These are phyloP conservation scores for Tyrannus savana DNA, from an alignment of 2,113 vertebrate genomes.

Conservation along the genomic window DNA sequence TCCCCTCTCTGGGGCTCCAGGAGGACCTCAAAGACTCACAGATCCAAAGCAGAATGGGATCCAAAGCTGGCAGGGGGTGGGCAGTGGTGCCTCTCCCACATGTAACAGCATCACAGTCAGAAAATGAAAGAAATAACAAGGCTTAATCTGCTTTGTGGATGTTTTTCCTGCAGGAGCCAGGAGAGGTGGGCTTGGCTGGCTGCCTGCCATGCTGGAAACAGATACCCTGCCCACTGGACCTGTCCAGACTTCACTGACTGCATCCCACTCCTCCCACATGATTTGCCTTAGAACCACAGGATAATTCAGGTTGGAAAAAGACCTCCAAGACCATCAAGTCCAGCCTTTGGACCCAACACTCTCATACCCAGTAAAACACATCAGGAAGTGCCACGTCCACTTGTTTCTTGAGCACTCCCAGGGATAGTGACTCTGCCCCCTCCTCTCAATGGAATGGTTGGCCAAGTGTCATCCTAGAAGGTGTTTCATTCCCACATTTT, in stretches of 20 bases:
- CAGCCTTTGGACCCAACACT: background rate
- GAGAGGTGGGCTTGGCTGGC: background rate
- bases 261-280: background rate
- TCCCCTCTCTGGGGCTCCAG: background rate
- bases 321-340: background rate
- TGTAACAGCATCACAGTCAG: background rate
- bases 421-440: background rate
- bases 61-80: too few species aligned
- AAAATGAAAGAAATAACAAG: background rate
- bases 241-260: background rate
- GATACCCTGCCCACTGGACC: background rate
- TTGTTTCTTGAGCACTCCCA: background rate
- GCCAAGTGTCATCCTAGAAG: background rate
- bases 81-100: background rate
- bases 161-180: background rate
- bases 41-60: background rate
- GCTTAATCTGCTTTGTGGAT: background rate
- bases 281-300: background rate
- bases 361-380: background rate
- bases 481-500: background rate
- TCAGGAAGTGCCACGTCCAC: background rate
- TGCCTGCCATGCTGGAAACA: background rate
- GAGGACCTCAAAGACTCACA: background rate
- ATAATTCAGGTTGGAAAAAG: background rate
- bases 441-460: rapidly evolving